Evolutionary conservation across 2,113 vertebrate genomes (phyloP), one percentile per base, ranked within the genome.

Genomic region (Ictalurus furcatus): DNA sequence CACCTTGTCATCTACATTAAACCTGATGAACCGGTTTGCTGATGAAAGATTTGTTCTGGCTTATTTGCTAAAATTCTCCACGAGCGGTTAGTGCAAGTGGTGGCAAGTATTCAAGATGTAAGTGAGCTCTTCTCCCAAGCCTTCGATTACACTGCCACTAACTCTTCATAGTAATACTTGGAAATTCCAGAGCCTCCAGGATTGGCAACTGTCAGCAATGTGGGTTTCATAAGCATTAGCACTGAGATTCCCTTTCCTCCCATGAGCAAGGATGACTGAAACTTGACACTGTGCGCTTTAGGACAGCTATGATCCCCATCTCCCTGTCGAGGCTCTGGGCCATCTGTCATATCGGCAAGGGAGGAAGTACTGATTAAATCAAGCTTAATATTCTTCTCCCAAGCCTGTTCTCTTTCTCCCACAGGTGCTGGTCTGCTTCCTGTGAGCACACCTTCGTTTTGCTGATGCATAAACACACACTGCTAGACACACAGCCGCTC

Each of bases 391-490:
- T 87, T 91, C 40, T n/a, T 89, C 74, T 91, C 80, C 61, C n/a
- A 65, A 86, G 86, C 88, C 84, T 90, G 54, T 87, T 8, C 85
- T 88, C 79, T 16, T 88, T 92, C 91, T 88, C 81, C 83, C 88
- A 78, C 48, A 89, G 71, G 74, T 69, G 78, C 23, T 48, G 25
- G 84, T 81, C 74, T 54, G 63, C 65, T 85, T 91, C 76, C 85
- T 85, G 12, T 67, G 81, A 84, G 67, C 88, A 87, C 81, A 92
- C 90, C 85, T 81, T 87, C 13, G 34, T 87, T 76, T 34, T 93
- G 92, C 94, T 94, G 91, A 93, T 88, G 90, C 92, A 63, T 93
- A 94, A 94, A 94, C 93, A 93, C 84, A 11, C 21, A 58, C 74
- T 85, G 67, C 44, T 79, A 52, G n/a, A 88, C 67, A 90, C 83